These are phyloP conservation scores for Dicerorhinus sumatrensis DNA, from an alignment of 2,113 vertebrate species.

Conservation along the genomic window DNA sequence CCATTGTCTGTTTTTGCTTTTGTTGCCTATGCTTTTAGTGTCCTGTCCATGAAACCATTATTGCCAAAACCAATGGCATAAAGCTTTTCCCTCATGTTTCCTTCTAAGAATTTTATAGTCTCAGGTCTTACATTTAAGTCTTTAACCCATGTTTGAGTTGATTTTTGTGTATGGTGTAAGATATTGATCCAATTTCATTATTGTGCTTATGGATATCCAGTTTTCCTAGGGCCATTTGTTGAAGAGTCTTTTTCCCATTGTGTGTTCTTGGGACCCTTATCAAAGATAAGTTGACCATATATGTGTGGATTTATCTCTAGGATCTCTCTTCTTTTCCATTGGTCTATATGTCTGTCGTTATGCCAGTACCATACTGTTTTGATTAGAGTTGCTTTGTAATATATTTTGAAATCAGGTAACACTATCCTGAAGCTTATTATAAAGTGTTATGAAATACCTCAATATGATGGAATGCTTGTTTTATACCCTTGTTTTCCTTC, in stretches of 20 bases:
- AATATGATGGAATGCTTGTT: neutral
- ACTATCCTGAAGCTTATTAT: neutral
- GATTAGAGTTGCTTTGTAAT: neutral
- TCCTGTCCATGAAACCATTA: neutral
- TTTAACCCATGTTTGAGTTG: neutral
- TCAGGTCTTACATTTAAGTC: neutral
- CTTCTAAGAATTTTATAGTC: neutral
- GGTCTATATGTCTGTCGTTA: neutral
- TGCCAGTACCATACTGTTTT: neutral
- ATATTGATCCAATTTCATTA: neutral
- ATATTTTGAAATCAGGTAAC: neutral
- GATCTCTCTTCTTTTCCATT: neutral
- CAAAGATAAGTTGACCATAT: neutral
- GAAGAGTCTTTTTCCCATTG: neutral
- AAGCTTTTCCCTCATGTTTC: neutral
- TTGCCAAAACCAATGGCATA: neutral
- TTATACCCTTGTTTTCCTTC: neutral
- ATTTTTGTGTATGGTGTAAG: neutral
- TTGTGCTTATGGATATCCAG: neutral
- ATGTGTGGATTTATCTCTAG: neutral
- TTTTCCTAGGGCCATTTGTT: neutral
- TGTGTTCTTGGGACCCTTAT: neutral
- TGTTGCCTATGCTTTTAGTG: neutral
- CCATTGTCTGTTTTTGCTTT: neutral
- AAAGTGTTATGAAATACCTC: neutral